phyloP scores from a whole-genome alignment of 2,113 vertebrate species.

The Pteronura brasiliensis region DNA sequence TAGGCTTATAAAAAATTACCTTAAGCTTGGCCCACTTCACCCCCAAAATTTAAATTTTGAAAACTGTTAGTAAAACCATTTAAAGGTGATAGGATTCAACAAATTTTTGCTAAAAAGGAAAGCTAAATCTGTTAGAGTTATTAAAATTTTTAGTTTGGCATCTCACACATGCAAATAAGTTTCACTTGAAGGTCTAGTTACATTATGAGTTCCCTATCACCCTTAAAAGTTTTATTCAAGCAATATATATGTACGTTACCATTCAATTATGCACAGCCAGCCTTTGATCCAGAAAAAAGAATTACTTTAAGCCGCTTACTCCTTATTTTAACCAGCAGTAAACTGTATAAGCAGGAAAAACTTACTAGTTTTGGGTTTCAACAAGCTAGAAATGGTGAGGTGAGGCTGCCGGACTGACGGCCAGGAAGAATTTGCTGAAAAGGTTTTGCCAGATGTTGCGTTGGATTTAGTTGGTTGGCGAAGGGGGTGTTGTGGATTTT shows the following conservation, averaged over 20 bases:
- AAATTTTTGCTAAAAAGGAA: slow-evolving; percentile 82
- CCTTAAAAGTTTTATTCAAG: slow-evolving; percentile 91
- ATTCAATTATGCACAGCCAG: slow-evolving; percentile 92
- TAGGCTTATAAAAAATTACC: slow-evolving; percentile 82
- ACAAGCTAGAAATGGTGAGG: slow-evolving; percentile 99
- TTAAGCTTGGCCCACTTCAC: slow-evolving; percentile 87
- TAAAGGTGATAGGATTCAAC: slow-evolving; percentile 88
- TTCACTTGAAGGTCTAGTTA: slow-evolving; percentile 78
- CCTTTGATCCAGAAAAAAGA: slow-evolving; percentile 90
- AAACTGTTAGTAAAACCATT: slow-evolving; percentile 90
- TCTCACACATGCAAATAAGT: slow-evolving; percentile 87
- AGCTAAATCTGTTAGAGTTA: slow-evolving; percentile 85
- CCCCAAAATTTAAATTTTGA: slow-evolving; percentile 85
- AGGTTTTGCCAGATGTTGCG: slow-evolving; percentile 99
- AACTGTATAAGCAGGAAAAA: slow-evolving; percentile 99
- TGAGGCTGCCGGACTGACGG: slow-evolving; percentile 99
- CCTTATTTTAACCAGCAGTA: slow-evolving; percentile 99
- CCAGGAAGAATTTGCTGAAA: slow-evolving; percentile 99
- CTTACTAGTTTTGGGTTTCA: slow-evolving; percentile 99
- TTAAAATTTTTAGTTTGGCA: slow-evolving; percentile 86
- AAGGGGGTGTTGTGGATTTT: slow-evolving; percentile 95
- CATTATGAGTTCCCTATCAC: slow-evolving; percentile 86
- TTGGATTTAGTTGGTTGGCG: slow-evolving; percentile 99
- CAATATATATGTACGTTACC: slow-evolving; percentile 90
- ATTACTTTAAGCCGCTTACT: slow-evolving; percentile 96